Evolutionary conservation across 2,113 vertebrate genomes (phyloP).

Genomic region (Isurus oxyrinchus): DNA sequence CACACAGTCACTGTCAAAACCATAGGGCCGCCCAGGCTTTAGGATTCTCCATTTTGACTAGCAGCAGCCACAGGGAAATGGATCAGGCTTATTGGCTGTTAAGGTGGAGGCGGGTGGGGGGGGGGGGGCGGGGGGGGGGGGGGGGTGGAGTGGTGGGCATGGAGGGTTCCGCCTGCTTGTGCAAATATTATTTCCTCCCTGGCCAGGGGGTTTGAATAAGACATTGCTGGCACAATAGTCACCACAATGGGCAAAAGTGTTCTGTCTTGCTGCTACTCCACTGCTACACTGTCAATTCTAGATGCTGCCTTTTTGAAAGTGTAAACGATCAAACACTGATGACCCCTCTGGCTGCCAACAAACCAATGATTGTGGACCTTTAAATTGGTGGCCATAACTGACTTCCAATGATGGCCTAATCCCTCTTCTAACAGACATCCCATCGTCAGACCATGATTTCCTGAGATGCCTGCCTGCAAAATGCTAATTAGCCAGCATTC

Average conservation of each 20-base stretch:
- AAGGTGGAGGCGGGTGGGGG: accelerated
- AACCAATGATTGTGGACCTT: neutral
- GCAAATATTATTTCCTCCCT: neutral
- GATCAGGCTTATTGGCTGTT: neutral
- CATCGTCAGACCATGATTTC: neutral
- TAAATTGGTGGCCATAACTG: neutral
- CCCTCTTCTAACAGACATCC: neutral
- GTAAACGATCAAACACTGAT: neutral
- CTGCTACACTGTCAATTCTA: neutral
- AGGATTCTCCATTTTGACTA: neutral
- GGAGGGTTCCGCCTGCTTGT: neutral
- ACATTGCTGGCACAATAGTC: neutral
- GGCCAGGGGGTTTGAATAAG: neutral
- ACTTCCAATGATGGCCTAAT: neutral
- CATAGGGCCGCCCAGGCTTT: neutral
- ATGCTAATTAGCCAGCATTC: neutral
- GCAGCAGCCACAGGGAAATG: neutral
- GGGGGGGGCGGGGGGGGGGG: no score
- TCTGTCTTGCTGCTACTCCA: neutral
- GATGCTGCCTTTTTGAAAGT: neutral
- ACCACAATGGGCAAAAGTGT: neutral
- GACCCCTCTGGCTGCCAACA: neutral
- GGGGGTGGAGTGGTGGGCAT: no score
- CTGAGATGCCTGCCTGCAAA: neutral
- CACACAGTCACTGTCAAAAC: neutral